A percentile compares a stretch with the other conserved stretches of the same genome.
phyloP scores from a whole-genome alignment of 1,140 invertebrate genomes.

The Ladona fulva region DNA sequence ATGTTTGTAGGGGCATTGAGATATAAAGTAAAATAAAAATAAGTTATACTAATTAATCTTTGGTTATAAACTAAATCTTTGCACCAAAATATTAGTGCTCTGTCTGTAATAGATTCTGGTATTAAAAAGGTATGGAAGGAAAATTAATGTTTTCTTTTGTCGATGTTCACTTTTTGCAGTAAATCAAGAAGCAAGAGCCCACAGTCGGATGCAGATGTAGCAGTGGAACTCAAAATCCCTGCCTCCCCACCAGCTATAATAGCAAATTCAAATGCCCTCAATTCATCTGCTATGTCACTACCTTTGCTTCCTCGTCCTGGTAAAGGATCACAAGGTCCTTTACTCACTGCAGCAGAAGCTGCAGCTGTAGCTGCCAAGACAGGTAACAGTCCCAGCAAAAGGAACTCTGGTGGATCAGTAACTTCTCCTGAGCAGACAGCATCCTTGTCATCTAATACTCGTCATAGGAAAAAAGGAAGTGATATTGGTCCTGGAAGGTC shows the following conservation, averaged over 20 bases:
- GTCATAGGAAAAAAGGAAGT: not conserved
- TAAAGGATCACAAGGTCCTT: not conserved
- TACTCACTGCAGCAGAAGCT: not conserved
- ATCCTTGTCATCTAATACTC: not conserved
- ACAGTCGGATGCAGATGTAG: not conserved
- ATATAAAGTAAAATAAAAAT: too few relatives aligned
- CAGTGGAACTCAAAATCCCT: not conserved
- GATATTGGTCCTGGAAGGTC: conserved; percentile 8
- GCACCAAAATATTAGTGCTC: too few relatives aligned
- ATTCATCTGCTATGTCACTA: not conserved
- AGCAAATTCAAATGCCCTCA: not conserved
- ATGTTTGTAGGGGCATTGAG: too few relatives aligned
- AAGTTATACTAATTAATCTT: too few relatives aligned
- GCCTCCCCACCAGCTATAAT: not conserved
- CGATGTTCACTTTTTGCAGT: conserved; percentile 17
- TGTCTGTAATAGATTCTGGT: too few relatives aligned
- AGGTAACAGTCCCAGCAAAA: not conserved
- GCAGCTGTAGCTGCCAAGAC: not conserved
- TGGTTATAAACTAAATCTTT: too few relatives aligned
- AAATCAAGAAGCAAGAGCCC: conserved; percentile 25
- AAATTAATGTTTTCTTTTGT: too few relatives aligned
- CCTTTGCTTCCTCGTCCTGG: not conserved
- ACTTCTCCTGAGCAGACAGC: not conserved
- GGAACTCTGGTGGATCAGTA: not conserved
- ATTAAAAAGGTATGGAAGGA: too few relatives aligned